A percentile compares a stretch with the other conserved stretches of the same genome.
Conservation (phyloP, 2,797 vertebrate species). For the Pyrocephalus nanus region DNA sequence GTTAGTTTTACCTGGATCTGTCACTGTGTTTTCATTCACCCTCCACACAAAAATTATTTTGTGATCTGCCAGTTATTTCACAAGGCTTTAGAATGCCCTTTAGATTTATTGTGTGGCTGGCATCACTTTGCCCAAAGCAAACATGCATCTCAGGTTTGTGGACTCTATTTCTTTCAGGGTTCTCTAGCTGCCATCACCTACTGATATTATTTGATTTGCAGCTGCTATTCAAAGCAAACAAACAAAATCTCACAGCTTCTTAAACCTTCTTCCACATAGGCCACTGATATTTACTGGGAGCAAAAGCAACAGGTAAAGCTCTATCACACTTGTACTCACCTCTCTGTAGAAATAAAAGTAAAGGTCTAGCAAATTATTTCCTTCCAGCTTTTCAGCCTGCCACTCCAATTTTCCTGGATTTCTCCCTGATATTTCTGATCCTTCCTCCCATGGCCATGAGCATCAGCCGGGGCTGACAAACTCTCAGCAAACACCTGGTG, state of each 20-base stretch:
- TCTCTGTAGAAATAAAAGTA: neutral
- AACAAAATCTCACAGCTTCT: constrained; percentile 48
- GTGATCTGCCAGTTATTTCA: neutral
- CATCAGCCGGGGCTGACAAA: neutral
- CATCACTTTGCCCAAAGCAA: constrained; percentile 19
- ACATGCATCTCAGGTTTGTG: neutral
- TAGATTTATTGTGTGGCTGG: constrained; percentile 15
- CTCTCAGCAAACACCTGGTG: neutral
- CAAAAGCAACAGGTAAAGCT: neutral
- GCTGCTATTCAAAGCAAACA: constrained; percentile 55
- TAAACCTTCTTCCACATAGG: neutral
- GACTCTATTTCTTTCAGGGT: neutral
- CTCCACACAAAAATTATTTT: neutral
- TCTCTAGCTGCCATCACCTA: constrained; percentile 29
- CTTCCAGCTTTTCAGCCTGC: neutral
- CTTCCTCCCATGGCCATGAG: neutral
- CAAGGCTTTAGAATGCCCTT: constrained; percentile 45
- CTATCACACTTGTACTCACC: neutral
- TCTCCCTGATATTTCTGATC: neutral
- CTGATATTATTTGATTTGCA: constrained; percentile 67
- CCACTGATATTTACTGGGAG: constrained; percentile 55
- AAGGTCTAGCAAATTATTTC: neutral
- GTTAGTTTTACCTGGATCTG: neutral
- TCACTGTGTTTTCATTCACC: neutral
- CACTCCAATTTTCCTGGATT: neutral